These are phyloP conservation scores for Vireo griseus DNA, from an alignment of 2,797 vertebrate species.

Conservation along the genomic window DNA sequence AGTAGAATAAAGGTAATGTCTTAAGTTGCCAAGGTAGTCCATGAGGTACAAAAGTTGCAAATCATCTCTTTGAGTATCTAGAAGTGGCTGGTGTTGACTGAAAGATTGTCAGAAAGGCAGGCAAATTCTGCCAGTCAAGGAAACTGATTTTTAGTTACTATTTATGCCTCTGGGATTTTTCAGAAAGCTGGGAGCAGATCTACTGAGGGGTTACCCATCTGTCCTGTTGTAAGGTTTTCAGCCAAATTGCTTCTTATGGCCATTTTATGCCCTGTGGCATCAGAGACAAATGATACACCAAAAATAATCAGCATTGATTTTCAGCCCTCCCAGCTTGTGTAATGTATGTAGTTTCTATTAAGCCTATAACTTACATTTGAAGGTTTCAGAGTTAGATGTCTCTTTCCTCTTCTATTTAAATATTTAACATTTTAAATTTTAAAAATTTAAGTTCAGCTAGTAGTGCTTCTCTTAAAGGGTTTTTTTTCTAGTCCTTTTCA, in stretches of 20 bases:
- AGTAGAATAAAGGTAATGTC: not conserved
- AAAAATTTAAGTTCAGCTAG: not conserved
- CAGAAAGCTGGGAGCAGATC: not conserved
- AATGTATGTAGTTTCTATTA: not conserved
- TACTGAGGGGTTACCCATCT: not conserved
- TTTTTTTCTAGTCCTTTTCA: not conserved
- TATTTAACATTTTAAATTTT: not conserved
- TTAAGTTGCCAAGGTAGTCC: not conserved
- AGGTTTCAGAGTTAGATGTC: not conserved
- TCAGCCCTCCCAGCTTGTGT: not conserved
- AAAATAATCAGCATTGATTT: not conserved
- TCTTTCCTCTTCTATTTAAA: not conserved
- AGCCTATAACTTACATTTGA: not conserved
- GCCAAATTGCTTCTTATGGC: not conserved
- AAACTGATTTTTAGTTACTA: not conserved
- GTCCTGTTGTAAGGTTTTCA: not conserved
- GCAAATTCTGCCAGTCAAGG: not conserved
- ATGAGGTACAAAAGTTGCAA: not conserved
- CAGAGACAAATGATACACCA: not conserved
- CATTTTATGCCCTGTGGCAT: not conserved
- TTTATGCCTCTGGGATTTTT: not conserved
- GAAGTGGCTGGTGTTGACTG: not conserved
- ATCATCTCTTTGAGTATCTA: not conserved
- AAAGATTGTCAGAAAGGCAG: not conserved
- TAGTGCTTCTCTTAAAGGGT: not conserved